A percentile compares a stretch with the other conserved stretches of the same genome.
Conservation (phyloP, 2,888 invertebrate genomes). For the Diaprepes abbreviatus region DNA sequence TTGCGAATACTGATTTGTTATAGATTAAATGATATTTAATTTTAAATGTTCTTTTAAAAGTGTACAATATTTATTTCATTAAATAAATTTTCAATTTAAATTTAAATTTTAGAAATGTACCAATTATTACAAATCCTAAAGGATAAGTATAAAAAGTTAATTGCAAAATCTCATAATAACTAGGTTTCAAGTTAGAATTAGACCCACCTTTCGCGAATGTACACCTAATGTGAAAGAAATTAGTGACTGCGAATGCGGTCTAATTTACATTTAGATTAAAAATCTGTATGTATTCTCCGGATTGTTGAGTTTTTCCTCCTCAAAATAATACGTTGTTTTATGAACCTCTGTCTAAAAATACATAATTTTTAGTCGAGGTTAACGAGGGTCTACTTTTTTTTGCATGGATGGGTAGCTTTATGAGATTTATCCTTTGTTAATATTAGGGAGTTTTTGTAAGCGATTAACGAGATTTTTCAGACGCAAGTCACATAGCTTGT, state of each 20-base stretch:
- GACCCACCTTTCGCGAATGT: conserved; percentile 13
- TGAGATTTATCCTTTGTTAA: conserved; percentile 7
- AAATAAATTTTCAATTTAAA: no score
- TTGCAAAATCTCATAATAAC: background rate
- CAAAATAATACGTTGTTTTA: conserved; percentile 12
- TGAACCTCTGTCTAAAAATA: conserved; percentile 12
- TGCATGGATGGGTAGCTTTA: background rate
- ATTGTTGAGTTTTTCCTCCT: conserved; percentile 11
- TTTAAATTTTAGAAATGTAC: no score
- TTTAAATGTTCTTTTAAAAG: no score
- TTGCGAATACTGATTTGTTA: no score
- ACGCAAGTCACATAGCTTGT: no score
- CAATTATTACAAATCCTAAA: no score
- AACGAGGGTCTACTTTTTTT: conserved; percentile 8
- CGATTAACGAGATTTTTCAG: no score
- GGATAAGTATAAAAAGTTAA: no score
- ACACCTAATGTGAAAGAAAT: conserved; percentile 14
- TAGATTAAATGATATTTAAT: no score
- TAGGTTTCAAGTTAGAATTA: conserved; percentile 11
- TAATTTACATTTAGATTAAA: conserved; percentile 27
- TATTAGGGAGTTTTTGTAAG: no score
- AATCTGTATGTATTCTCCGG: conserved; percentile 18
- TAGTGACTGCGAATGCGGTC: conserved; percentile 5
- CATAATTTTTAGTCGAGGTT: conserved; percentile 2
- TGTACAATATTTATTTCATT: no score